Base-by-base conservation (phyloP, 2,797 vertebrate genomes). In the Coranthus polyacanthus region DNA sequence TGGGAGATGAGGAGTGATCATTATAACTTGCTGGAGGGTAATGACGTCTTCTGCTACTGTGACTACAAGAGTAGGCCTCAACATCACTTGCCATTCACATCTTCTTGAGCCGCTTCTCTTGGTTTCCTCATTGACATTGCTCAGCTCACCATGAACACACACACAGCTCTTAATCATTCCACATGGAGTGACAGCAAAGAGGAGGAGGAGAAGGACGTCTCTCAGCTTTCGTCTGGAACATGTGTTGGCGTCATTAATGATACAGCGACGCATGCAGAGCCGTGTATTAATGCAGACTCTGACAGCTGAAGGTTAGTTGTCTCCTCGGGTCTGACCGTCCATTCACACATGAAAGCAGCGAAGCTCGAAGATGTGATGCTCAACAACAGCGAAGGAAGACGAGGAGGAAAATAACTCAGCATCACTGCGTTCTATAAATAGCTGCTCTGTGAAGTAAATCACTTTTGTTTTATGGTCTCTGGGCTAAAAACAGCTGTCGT, bases 261-360 rank as follows among this genome's bases (percentile, higher is more conserved):
- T 59, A 56, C 55, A 18, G 46, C 13, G 52, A 43, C 2, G 17
- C 64, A 66, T 32, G 72, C 56, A n/a, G 61, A 68, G 52, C 22
- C 43, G 0, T 29, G 56, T 68, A 64, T 81, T 79, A 72, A 75
- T 65, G 78, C 64, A 50, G 16, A 63, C 41, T 8, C 53, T 78
- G 82, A 84, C 79, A 82, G 68, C 81, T 78, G 66, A 79, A 78
- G 75, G 83, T 86, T 72, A 68, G 57, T 26, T n/a, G 36, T 32
- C 36, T 86, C 68, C 74, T 56, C 37, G 0, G 77, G 83, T 34
- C 51, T 37, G 16, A 47, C 15, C 6, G 17, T 43, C 43, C 50
- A 44, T 44, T 63, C 54, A 63, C 78, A 75, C 60, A 63, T 56
- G 41, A 66, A 54, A 61, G 64, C 32, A 44, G 34, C 15, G 39